A percentile compares a stretch with the other conserved stretches of the same genome.
Conservation (phyloP, 2,888 invertebrate genomes). For the Mylabris sibirica region DNA sequence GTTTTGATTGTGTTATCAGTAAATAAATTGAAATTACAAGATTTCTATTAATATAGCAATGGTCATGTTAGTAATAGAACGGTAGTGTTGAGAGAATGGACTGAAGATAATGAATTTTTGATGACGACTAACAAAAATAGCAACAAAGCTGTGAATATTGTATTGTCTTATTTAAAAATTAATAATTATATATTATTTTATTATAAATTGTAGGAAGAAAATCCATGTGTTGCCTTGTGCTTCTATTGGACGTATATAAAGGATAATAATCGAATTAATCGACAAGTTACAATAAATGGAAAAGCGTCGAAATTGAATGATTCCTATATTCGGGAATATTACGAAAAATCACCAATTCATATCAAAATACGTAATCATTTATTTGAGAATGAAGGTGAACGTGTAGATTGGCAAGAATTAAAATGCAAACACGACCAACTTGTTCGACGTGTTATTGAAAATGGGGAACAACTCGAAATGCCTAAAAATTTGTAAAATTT, state of each 20-base stretch:
- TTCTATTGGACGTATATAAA: slow-evolving; percentile 59
- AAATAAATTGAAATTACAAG: too few relatives aligned
- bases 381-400: background rate
- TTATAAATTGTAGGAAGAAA: slow-evolving; percentile 54
- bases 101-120: slow-evolving; percentile 61
- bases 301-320: slow-evolving; percentile 52
- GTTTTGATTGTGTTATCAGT: background rate
- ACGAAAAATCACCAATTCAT: slow-evolving; percentile 60
- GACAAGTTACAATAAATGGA: slow-evolving; percentile 61
- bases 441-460: slow-evolving; percentile 48
- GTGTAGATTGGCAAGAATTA: background rate
- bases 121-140: slow-evolving; percentile 62
- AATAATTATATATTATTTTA: slow-evolving; percentile 7
- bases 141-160: slow-evolving; percentile 60
- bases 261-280: slow-evolving; percentile 40
- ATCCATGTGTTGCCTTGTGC: slow-evolving; percentile 60
- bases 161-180: slow-evolving; percentile 50
- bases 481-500: slow-evolving; percentile 63
- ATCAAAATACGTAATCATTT: slow-evolving; percentile 55
- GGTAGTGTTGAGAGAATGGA: slow-evolving; percentile 56
- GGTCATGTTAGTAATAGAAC: slow-evolving; percentile 54
- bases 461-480: slow-evolving; percentile 55
- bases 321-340: slow-evolving; percentile 55
- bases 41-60: slow-evolving; percentile 51
- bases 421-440: slow-evolving; percentile 61